These are phyloP conservation scores for Colius striatus DNA, from an alignment of 2,113 vertebrate genomes.

Conservation along the genomic window DNA sequence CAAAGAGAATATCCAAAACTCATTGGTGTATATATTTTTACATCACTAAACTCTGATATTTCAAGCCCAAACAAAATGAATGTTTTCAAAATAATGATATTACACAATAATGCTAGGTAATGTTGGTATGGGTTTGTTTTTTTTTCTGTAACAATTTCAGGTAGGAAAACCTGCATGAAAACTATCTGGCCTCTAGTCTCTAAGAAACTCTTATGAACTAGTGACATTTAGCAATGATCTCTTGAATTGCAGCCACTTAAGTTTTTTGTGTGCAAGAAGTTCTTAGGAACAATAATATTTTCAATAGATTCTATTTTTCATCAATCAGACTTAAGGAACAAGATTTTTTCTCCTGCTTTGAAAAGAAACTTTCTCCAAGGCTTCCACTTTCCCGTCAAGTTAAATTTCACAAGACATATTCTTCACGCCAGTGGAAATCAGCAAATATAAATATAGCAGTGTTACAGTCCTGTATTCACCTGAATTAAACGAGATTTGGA, in stretches of 20 bases:
- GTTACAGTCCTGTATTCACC: background rate
- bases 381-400: background rate
- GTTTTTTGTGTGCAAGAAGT: background rate
- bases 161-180: background rate
- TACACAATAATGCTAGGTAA: background rate
- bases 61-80: background rate
- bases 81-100: background rate
- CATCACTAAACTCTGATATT: background rate
- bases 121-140: background rate
- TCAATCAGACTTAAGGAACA: background rate
- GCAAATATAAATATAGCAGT: background rate
- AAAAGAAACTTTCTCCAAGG: background rate
- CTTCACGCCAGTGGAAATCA: background rate
- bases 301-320: background rate
- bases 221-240: background rate
- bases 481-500: slow-evolving; percentile 16
- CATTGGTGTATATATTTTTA: background rate
- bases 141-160: background rate
- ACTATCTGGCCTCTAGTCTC: background rate
- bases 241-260: background rate
- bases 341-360: background rate
- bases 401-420: background rate
- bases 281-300: background rate
- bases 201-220: background rate
- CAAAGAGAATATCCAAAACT: background rate